These are phyloP conservation scores for Eucera pruinosa DNA, from an alignment of 2,888 invertebrate species.

Conservation along the genomic window DNA sequence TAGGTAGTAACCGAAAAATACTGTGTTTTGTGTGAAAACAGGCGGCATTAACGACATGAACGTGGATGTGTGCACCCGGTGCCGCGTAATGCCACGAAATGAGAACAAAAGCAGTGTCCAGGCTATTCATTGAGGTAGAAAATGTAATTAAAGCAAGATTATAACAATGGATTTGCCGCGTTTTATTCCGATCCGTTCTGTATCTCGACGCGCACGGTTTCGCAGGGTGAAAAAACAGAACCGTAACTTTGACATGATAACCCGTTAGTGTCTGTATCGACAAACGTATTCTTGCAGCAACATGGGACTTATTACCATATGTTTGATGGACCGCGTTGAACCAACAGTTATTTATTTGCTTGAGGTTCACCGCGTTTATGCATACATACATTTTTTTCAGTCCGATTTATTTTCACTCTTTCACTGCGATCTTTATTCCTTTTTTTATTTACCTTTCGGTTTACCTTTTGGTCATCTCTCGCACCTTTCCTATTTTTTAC, in stretches of 20 bases:
- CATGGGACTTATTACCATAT: conserved; percentile 15
- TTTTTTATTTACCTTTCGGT: too few relatives aligned
- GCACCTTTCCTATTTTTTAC: background rate
- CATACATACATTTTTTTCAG: conserved; percentile 9
- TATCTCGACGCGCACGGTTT: conserved; percentile 16
- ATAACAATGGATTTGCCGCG: conserved; percentile 66
- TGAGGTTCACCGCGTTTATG: background rate
- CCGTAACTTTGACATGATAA: conserved; percentile 30
- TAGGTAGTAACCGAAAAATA: conserved; percentile 58
- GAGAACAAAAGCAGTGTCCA: conserved; percentile 64
- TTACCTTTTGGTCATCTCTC: background rate
- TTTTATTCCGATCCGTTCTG: conserved; percentile 41
- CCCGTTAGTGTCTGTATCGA: background rate
- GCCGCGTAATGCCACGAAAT: conserved; percentile 58
- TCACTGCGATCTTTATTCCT: background rate
- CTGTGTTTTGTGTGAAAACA: conserved; percentile 50
- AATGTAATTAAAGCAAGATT: conserved; percentile 71
- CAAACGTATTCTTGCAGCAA: conserved; percentile 2
- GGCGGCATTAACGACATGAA: conserved; percentile 53
- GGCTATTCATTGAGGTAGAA: conserved; percentile 63
- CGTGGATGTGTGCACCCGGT: conserved; percentile 40
- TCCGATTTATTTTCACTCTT: background rate
- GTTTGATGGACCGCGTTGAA: conserved; percentile 5
- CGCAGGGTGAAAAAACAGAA: conserved; percentile 12
- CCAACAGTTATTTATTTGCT: conserved; percentile 8